Conservation (phyloP, 2,797 vertebrate genomes). For the Aphelocoma californica region DNA sequence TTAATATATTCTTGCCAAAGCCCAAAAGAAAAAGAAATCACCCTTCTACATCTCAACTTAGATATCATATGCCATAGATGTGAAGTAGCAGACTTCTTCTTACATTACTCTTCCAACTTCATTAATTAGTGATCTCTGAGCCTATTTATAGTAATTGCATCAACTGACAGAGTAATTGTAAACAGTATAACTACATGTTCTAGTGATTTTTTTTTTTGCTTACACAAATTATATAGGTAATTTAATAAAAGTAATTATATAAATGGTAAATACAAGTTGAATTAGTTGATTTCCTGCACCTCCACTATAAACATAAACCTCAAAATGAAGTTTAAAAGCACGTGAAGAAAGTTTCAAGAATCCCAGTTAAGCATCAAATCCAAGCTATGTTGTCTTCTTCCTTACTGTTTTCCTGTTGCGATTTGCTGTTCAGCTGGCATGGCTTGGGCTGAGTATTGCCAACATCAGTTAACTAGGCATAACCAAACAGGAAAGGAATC, state of each 20-base stretch:
- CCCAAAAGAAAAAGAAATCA: not conserved
- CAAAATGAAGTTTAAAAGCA: constrained; percentile 30
- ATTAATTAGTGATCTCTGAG: constrained; percentile 74
- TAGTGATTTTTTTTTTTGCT: constrained; percentile 63
- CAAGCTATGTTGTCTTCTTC: not conserved
- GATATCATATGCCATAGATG: constrained; percentile 22
- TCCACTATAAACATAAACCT: constrained; percentile 15
- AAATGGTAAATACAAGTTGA: constrained; percentile 63
- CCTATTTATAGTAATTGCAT: constrained; percentile 74
- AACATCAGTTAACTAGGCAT: accelerated
- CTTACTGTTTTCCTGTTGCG: not conserved
- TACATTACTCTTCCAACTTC: constrained; percentile 63
- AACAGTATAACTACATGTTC: constrained; percentile 68
- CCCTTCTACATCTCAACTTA: constrained; percentile 8
- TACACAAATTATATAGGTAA: constrained; percentile 64
- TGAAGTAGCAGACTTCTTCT: constrained; percentile 3
- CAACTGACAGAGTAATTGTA: constrained; percentile 70
- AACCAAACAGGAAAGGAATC: not conserved
- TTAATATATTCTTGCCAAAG: constrained; percentile 23
- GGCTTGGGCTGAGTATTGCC: not conserved
- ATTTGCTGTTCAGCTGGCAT: not conserved
- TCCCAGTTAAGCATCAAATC: constrained; percentile 14
- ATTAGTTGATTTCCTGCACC: constrained; percentile 46
- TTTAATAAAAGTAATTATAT: constrained; percentile 71
- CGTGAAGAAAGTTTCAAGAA: constrained; percentile 11